phyloP scores from a whole-genome alignment of 2,797 vertebrate species.

The Steatocranus sp. region DNA sequence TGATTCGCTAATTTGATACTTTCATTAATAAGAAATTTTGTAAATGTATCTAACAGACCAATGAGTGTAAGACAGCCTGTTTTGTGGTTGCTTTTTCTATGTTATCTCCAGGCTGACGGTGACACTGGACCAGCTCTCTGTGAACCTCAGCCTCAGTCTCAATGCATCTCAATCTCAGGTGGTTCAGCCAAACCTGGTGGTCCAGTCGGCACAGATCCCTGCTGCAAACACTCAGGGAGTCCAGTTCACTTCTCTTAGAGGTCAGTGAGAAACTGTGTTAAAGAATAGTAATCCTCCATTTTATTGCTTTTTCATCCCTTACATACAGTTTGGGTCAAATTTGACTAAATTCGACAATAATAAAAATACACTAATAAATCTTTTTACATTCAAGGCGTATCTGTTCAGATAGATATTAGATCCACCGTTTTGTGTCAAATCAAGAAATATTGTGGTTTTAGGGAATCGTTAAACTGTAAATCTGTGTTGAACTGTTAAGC shows the following conservation, averaged over 20 bases:
- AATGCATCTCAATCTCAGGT: neutral
- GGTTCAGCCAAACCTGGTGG: constrained; percentile 64
- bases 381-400: neutral
- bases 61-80: neutral
- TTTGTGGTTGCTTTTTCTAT: neutral
- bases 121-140: constrained; percentile 43
- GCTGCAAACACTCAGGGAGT: neutral
- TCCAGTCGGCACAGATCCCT: constrained; percentile 31
- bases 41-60: neutral
- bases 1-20: neutral
- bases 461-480: neutral
- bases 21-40: neutral
- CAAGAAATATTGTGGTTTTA: neutral
- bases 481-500: neutral
- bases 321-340: neutral
- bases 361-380: neutral
- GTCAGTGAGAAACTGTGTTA: neutral
- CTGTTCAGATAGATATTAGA: neutral
- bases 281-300: neutral
- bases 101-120: constrained; percentile 36
- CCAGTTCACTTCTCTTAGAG: constrained; percentile 48
- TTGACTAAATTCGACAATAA: neutral
- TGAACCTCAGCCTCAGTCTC: constrained; percentile 5
- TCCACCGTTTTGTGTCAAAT: neutral
- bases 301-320: neutral